Percentiles rank a stretch among this genome's conserved stretches.
These are phyloP conservation scores for Spatulosminthurus flaviceps DNA, from an alignment of 2,888 invertebrate genomes.

Conservation along the genomic window DNA sequence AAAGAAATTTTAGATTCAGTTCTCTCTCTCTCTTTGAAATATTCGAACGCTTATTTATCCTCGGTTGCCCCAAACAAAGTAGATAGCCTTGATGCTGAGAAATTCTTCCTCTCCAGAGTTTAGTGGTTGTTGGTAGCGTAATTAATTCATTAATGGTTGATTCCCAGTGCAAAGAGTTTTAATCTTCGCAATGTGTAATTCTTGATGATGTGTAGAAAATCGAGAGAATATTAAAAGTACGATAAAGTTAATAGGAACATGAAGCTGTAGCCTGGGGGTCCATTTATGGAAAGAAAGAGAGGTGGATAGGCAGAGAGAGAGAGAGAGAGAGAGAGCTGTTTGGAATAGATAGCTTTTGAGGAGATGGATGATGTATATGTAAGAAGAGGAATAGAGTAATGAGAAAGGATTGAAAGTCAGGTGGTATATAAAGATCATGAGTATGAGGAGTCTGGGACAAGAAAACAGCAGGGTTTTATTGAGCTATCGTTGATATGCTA, in stretches of 20 bases:
- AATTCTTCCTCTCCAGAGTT: neutral
- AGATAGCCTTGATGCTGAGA: slow-evolving; percentile 11
- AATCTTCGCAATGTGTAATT: slow-evolving; percentile 4
- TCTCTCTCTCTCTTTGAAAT: neutral
- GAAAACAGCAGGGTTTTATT: slow-evolving; percentile 58
- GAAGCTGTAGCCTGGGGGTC: slow-evolving; percentile 25
- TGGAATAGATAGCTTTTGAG: slow-evolving; percentile 32
- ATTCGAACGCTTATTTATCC: neutral
- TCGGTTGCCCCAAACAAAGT: slow-evolving; percentile 6
- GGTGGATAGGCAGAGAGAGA: slow-evolving; percentile 51
- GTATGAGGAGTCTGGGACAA: slow-evolving; percentile 43
- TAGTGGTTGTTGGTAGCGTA: slow-evolving; percentile 14
- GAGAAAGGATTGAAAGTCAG: slow-evolving; percentile 59
- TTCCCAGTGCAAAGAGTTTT: slow-evolving; percentile 8
- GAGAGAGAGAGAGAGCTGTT: too few relatives aligned
- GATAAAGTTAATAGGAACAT: slow-evolving; percentile 44
- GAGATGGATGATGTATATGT: slow-evolving; percentile 51
- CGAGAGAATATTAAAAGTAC: neutral
- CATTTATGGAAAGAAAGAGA: slow-evolving; percentile 46
- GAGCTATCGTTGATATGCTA: slow-evolving; percentile 62
- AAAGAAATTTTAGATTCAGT: neutral
- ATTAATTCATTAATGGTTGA: slow-evolving; percentile 27
- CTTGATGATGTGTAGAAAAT: neutral
- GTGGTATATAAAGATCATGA: slow-evolving; percentile 51
- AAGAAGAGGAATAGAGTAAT: slow-evolving; percentile 56